Conservation (phyloP, 2,888 invertebrate genomes). For the Chironomus riparius region DNA sequence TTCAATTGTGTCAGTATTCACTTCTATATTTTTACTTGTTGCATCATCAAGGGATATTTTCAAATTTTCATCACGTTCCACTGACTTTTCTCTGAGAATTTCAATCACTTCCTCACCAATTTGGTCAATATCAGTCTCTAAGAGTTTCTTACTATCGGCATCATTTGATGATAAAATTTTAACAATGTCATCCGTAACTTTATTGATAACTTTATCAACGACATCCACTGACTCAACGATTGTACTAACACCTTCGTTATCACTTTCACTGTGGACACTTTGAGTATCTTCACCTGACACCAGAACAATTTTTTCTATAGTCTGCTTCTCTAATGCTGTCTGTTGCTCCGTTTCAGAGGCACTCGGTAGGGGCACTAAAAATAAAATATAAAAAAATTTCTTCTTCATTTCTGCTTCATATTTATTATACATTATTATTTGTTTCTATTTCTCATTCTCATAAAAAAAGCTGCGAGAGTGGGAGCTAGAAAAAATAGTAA, state of each 20-base stretch:
- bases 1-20: background rate
- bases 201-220: constrained; percentile 15
- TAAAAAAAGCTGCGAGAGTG: background rate
- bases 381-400: constrained; percentile 18
- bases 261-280: constrained; percentile 19
- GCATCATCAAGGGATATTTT: background rate
- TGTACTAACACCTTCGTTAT: constrained; percentile 5
- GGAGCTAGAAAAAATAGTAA: background rate
- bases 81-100: constrained; percentile 1
- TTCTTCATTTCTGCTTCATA: background rate
- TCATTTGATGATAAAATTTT: constrained; percentile 31
- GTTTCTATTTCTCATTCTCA: background rate
- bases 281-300: constrained; percentile 17
- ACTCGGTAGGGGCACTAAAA: constrained; percentile 42
- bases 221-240: background rate
- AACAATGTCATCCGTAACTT: constrained; percentile 32
- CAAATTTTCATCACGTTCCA: background rate
- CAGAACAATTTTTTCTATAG: background rate
- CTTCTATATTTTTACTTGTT: background rate
- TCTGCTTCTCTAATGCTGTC: constrained; percentile 20
- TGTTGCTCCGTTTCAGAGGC: constrained; percentile 38
- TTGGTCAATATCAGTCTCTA: background rate
- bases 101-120: constrained; percentile 7
- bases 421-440: background rate
- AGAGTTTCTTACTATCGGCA: background rate